Evolutionary conservation across 2,113 vertebrate species (phyloP), one percentile per base, ranked within the genome.

Genomic region (Paracanthobrama guichenoti): DNA sequence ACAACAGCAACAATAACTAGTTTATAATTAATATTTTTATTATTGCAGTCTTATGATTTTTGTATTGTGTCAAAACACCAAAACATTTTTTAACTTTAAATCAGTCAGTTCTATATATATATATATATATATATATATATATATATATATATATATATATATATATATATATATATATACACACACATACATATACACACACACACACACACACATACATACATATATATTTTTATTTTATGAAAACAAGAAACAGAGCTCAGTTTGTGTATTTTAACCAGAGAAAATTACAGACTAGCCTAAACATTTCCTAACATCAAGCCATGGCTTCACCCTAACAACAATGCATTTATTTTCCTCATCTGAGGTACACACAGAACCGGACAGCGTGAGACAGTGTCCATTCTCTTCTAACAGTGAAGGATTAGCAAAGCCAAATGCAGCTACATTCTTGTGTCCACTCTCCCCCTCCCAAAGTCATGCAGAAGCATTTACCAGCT

Each of bases 381-480:
- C 0, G 4, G 14, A 64, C 42, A 64, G 60, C 48, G 46, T 16
- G 44, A 55, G 57, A 59, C 64, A 22, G 44, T 53, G 59, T 42
- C 69, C 69, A 84, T 84, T 82, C 73, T 75, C 66, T 87, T 86
- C 84, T 84, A 28, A 74, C 20, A 60, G 85, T 88, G 77, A 84
- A 84, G 89, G 89, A 91, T 91, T 86, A 82, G 85, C 86, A 20
- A 88, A 92, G 91, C 89, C 88, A 86, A 69, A 86, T 87, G 44
- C 90, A 90, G 91, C 90, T 84, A 86, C 89, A 91, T 92, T 92
- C 91, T 83, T 73, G 9, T 79, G 73, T 87, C 79, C 89, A 88
- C 90, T 87, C 86, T 39, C 80, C 35, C 82, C 31, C 81, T 76
- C 72, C 28, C 46, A 60, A 55, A 73, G n/a, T 57, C 55, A 16